Evolutionary conservation across 2,888 invertebrate species (phyloP).

Genomic region (Lasius fuliginosus): DNA sequence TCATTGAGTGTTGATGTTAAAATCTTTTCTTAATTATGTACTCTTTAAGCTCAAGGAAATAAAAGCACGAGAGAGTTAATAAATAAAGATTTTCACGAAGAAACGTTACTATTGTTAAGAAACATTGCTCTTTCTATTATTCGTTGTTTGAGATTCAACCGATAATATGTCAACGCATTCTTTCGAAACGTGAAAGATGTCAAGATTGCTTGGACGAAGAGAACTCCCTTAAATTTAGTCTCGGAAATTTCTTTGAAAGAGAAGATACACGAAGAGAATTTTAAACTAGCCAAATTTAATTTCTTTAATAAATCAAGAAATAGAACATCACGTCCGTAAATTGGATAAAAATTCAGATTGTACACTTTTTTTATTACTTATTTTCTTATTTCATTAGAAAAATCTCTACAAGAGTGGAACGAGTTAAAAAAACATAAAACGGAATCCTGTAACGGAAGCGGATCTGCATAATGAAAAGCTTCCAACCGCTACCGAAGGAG

Average conservation of each 20-base stretch:
- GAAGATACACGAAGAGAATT: conserved; percentile 31
- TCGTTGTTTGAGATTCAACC: background rate
- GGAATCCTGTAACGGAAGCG: conserved; percentile 34
- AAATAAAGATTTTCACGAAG: background rate
- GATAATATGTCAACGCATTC: conserved; percentile 18
- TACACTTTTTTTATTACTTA: conserved; percentile 39
- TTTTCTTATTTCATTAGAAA: conserved; percentile 50
- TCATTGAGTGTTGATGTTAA: background rate
- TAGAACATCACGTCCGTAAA: conserved; percentile 12
- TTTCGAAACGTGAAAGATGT: background rate
- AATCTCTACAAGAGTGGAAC: conserved; percentile 26
- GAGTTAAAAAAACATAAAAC: conserved; percentile 39
- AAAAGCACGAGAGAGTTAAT: background rate
- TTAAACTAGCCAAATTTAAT: conserved; percentile 31
- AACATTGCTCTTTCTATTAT: background rate
- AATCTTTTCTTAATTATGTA: background rate
- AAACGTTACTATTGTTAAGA: background rate
- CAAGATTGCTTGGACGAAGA: conserved; percentile 5
- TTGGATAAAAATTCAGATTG: conserved; percentile 39
- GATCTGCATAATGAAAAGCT: conserved; percentile 42
- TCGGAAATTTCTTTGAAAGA: background rate
- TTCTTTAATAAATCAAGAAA: conserved; percentile 43
- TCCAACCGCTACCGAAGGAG: background rate
- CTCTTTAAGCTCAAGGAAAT: background rate
- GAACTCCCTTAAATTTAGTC: conserved; percentile 8